A percentile compares a stretch with the other conserved stretches of the same genome.
Evolutionary conservation across 2,888 invertebrate genomes (phyloP).

Genomic region (Keiferia lycopersicella): DNA sequence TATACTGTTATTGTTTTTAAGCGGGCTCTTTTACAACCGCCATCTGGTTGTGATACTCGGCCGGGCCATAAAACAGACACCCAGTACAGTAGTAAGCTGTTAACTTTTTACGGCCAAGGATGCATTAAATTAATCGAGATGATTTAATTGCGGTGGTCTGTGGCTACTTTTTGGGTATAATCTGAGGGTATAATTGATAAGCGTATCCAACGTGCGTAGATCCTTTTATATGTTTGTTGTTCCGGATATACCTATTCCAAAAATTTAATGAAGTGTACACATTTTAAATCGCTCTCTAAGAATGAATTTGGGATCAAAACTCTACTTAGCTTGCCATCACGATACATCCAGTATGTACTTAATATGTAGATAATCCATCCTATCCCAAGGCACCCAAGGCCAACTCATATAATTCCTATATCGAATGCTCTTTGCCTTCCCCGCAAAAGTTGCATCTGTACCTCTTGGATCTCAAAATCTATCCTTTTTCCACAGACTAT

Average conservation of each 20-base stretch:
- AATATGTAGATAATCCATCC: no score
- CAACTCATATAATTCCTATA: no score
- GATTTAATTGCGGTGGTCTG: background rate
- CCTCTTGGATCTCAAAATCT: no score
- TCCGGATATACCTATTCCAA: no score
- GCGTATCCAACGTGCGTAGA: no score
- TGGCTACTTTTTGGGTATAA: background rate
- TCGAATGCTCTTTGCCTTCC: no score
- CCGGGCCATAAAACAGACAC: constrained; percentile 11
- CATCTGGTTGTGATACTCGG: constrained; percentile 10
- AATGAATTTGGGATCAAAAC: background rate
- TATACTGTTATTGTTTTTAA: background rate
- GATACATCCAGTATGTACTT: no score
- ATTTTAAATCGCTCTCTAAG: no score
- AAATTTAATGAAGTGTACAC: no score
- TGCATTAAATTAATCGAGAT: constrained; percentile 8
- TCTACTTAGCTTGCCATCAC: background rate
- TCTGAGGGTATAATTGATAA: background rate
- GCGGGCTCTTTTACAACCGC: constrained; percentile 12
- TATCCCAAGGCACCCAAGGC: no score
- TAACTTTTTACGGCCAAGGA: constrained; percentile 17
- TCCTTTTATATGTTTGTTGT: no score
- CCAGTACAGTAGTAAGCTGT: constrained; percentile 17
- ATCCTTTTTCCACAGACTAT: background rate
- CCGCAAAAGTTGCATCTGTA: no score